Evolutionary conservation across 1,140 invertebrate genomes (phyloP).

Genomic region (Euura lappo): DNA sequence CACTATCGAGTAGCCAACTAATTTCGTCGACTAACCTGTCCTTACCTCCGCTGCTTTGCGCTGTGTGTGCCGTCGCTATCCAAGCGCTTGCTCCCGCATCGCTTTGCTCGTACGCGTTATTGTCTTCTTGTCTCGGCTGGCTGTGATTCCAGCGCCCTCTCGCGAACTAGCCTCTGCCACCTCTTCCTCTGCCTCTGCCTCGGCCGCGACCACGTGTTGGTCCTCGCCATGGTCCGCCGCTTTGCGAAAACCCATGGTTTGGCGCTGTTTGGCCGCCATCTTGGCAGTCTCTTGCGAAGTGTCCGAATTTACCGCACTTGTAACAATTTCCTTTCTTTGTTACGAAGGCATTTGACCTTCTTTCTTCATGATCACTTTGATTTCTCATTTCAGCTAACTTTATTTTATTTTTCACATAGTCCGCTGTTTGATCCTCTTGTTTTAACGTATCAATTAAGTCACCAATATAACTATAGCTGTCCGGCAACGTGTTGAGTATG

Average conservation of each 20-base stretch:
- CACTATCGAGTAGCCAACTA: background rate
- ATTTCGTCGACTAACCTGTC: background rate
- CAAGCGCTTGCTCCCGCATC: slow-evolving; percentile 9
- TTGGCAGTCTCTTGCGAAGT: slow-evolving; percentile 15
- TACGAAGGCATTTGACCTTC: slow-evolving; percentile 20
- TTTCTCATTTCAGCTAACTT: slow-evolving; percentile 18
- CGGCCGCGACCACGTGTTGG: slow-evolving; percentile 16
- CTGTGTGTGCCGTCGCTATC: slow-evolving; percentile 11
- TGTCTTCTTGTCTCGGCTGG: background rate
- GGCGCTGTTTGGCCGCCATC: background rate
- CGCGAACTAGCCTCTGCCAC: background rate
- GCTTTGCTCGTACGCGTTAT: slow-evolving; percentile 1
- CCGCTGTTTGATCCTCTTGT: slow-evolving; percentile 14
- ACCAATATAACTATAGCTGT: slow-evolving; percentile 16
- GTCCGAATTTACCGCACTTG: slow-evolving; percentile 21
- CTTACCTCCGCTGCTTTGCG: slow-evolving; percentile 22
- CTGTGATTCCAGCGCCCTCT: slow-evolving; percentile 4
- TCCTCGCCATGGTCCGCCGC: slow-evolving; percentile 16
- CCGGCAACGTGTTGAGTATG: slow-evolving; percentile 9
- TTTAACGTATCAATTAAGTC: slow-evolving; percentile 21
- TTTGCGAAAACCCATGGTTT: background rate
- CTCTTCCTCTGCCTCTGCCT: slow-evolving; percentile 12
- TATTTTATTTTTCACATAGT: slow-evolving; percentile 22
- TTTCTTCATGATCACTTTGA: slow-evolving; percentile 17
- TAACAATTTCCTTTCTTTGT: slow-evolving; percentile 20